Evolutionary conservation across 2,888 invertebrate species (phyloP), one percentile per base, ranked within the genome.

Genomic region (Oligia fasciuncula): DNA sequence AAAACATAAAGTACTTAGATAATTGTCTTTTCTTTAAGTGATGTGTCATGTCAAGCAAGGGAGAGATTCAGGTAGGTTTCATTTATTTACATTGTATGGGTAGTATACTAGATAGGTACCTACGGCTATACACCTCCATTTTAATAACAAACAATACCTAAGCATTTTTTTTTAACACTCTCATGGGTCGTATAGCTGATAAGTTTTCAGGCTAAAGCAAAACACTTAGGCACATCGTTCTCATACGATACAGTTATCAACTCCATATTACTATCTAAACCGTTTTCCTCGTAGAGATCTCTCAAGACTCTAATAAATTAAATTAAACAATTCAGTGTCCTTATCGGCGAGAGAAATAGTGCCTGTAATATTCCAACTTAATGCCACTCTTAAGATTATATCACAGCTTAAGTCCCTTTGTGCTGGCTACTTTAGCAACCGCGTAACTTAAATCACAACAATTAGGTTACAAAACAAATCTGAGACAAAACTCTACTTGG

Each of bases 311-410:
- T 87, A 89, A 90, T 91, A 92, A 91, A 89, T 92, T 90, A 88
- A 91, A 91, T 92, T 90, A 90, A 92, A 92, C 91, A 91, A 91
- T 91, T 92, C 92, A 86, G 90, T 87, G 81, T 88, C 87, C 90
- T 92, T 93, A 93, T 93, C 93, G 91, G 81, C 81, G 88, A 86
- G 91, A 92, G 93, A 92, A 92, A 92, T 92, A 93, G 93, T 91
- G 91, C 86, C 90, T 90, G 92, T 92, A 92, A 93, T 93, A 92
- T 91, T 92, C 91, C 89, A 91, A 91, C 89, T 91, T 92, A 92
- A 92, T 92, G 93, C 90, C 90, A 91, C 89, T 90, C 89, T 91
- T 92, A 90, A 93, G 93, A 93, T 93, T 89, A 89, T 92, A 93
- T 93, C 93, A 89, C 85, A 86, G 89, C 88, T 91, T 89, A 88